Base-by-base conservation (phyloP, 2,888 invertebrate species). In the Ariolimax columbianus region DNA sequence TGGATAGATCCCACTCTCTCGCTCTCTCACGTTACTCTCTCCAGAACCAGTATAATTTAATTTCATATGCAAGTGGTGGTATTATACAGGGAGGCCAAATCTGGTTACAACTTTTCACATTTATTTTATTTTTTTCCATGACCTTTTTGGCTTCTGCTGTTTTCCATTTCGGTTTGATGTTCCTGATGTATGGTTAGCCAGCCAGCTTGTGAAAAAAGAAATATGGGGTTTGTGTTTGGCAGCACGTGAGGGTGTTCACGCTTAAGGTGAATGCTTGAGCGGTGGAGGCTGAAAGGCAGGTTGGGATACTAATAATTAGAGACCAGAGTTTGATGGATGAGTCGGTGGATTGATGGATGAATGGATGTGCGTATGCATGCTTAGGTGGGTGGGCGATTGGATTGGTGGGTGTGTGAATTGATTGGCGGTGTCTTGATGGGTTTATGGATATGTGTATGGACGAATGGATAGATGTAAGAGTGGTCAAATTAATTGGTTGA, bases 61-160 rank as follows among this genome's bases (percentile, higher is more conserved):
- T 75, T 75, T 51, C 75, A 75, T 30, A 75, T 75, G 75, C 75
- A 75, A 75, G 75, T 75, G 75, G 30, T 75, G 47, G 75, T 75
- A 75, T 75, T 75, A 51, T 75, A 23, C 75, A 51, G 75, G 51
- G 47, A 51, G 51, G 75, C 75, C 33, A 75, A 75, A 75, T 75
- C 75, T 75, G 75, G 75, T 75, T 75, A 75, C 51, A 75, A 51
- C 51, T 75, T 51, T 73, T 73, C 73, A 30, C 51, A 55, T 75
- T 75, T 75, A 75, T 72, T 72, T 72, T 72, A 72, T 75, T 75
- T 75, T 17, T 75, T 43, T 33, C 17, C 51, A 23, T 51, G 75
- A 36, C 75, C 75, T 51, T 33, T 73, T 51, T 75, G 75, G 47
- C 75, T 51, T 75, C 30, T 51, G 75, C 75, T 51, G 51, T 75